Percentiles rank a stretch among this genome's conserved stretches.
Conservation (phyloP, 2,113 vertebrate genomes). For the Progne subis region DNA sequence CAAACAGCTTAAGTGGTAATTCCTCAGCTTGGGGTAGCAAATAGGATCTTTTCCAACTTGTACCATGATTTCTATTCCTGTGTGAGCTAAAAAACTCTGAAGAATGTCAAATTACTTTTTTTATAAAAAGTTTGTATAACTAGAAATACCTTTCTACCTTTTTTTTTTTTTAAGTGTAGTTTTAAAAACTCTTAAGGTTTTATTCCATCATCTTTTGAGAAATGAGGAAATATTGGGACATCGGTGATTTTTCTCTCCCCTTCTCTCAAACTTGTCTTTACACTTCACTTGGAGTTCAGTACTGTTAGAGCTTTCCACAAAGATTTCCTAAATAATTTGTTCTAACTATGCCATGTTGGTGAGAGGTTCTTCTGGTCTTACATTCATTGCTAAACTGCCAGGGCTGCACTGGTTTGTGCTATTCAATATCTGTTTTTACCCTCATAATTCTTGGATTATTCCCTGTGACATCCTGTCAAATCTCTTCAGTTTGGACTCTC, state of each 20-base stretch:
- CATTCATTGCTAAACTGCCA: neutral
- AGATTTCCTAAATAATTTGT: neutral
- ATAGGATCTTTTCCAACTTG: neutral
- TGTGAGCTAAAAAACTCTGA: neutral
- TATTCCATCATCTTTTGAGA: neutral
- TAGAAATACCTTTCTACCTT: fast-evolving
- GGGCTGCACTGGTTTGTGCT: neutral
- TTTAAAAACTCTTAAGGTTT: neutral
- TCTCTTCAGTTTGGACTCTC: constrained; percentile 33
- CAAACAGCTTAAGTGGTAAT: neutral
- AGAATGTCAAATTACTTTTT: neutral
- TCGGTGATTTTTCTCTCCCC: neutral
- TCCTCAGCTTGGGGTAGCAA: neutral
- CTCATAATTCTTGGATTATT: constrained; percentile 50
- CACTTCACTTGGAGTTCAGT: neutral
- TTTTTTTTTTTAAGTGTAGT: neutral
- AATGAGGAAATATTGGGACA: neutral
- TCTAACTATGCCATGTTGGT: neutral
- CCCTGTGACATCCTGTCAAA: constrained; percentile 45
- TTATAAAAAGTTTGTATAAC: neutral
- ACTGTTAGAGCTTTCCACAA: neutral
- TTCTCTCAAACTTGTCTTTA: neutral
- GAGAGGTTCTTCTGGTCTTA: neutral
- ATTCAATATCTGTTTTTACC: neutral
- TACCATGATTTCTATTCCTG: fast-evolving